These are phyloP conservation scores for Etheostoma spectabile DNA, from an alignment of 2,113 vertebrate species.

Conservation along the genomic window DNA sequence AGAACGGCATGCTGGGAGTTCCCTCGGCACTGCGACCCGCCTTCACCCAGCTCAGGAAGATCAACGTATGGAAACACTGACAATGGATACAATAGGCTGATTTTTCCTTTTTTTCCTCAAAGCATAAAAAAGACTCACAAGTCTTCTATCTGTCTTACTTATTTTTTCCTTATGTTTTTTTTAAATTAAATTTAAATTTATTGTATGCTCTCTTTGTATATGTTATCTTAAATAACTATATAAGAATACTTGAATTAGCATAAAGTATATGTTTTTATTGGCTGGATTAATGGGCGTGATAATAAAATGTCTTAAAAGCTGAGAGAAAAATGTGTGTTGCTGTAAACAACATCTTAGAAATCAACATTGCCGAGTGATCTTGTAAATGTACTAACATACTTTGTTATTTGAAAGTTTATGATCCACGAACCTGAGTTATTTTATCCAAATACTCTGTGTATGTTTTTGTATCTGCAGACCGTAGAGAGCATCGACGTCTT, in stretches of 20 bases:
- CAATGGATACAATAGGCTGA: background rate
- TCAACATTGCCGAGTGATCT: background rate
- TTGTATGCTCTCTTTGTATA: background rate
- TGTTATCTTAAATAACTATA: background rate
- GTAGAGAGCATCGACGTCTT: constrained; percentile 93
- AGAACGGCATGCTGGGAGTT: constrained; percentile 94
- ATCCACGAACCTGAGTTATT: background rate
- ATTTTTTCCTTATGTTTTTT: background rate
- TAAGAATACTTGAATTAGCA: background rate
- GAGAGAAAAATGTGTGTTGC: background rate
- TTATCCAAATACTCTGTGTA: background rate
- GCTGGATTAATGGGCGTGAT: background rate
- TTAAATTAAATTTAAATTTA: background rate
- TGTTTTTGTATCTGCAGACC: constrained; percentile 80
- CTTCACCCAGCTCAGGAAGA: constrained; percentile 93
- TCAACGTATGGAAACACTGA: constrained; percentile 86
- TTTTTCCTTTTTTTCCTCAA: background rate
- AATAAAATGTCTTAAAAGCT: background rate
- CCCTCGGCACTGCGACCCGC: constrained; percentile 91
- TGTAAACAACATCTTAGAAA: background rate
- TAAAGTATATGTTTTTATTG: background rate
- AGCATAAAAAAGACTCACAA: too few relatives aligned
- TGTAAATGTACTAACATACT: background rate
- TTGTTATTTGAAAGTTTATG: constrained; percentile 3
- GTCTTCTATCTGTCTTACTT: background rate